Conservation (phyloP, 2,888 invertebrate genomes). For the Monoplex corrugatus region DNA sequence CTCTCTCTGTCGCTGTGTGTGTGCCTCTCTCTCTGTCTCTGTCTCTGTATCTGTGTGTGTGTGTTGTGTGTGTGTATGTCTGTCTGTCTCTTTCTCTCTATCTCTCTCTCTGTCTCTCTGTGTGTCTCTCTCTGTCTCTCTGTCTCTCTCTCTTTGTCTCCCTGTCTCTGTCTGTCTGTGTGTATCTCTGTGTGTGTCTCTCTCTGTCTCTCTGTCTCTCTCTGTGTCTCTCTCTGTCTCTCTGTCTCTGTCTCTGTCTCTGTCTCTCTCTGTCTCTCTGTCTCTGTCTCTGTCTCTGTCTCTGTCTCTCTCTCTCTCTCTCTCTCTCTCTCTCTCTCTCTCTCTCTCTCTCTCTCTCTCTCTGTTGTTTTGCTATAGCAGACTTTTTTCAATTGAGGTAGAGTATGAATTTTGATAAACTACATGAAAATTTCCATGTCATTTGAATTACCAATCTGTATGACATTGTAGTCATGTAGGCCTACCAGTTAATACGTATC, state of each 20-base stretch:
- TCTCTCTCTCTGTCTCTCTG: background rate
- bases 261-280: too few relatives aligned
- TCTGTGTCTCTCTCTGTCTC: too few relatives aligned
- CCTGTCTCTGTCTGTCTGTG: background rate
- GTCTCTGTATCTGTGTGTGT: background rate
- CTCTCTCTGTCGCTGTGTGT: background rate
- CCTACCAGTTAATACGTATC: too few relatives aligned
- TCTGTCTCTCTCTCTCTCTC: background rate
- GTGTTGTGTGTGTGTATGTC: background rate
- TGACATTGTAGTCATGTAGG: too few relatives aligned
- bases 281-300: background rate
- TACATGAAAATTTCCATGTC: too few relatives aligned
- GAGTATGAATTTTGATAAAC: too few relatives aligned
- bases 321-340: too few relatives aligned
- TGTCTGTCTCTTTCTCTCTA: constrained; percentile 1
- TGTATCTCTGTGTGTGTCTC: too few relatives aligned
- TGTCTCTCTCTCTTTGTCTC: background rate
- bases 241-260: too few relatives aligned
- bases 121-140: background rate
- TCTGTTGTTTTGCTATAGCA: background rate
- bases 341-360: too few relatives aligned
- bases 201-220: constrained; percentile 28
- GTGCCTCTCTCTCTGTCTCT: background rate
- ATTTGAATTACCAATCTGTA: too few relatives aligned
- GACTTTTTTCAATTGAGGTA: too few relatives aligned